Base-by-base conservation (phyloP, 2,888 invertebrate genomes). In the Thyatira batis region DNA sequence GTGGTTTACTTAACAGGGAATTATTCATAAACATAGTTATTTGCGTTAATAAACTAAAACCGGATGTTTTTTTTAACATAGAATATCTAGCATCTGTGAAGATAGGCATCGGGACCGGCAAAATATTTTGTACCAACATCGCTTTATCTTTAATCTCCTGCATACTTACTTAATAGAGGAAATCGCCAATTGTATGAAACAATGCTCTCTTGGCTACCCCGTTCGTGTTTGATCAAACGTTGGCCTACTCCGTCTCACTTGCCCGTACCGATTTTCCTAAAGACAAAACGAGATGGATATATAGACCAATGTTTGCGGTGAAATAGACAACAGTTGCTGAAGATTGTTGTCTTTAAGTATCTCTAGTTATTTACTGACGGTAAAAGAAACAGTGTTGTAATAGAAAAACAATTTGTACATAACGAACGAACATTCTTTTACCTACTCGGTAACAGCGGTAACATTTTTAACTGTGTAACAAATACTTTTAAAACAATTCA, bases 101-200 rank as follows among this genome's bases (percentile, higher is more conserved):
- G 77, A 78, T 78, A 69, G n/a, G 17, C 45, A 78, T 79, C 77
- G 58, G 54, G 51, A 69, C 78, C 82, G 81, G 85, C 88, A 87
- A 84, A 89, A 85, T 88, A 83, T 89, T 89, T 87, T 83, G 87
- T 83, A 77, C 66, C 70, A 80, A 78, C 77, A 78, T 65, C 55
- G 55, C 69, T 75, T 78, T 85, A 89, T 89, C 89, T 80, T 39
- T 53, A 66, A 87, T 89, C 88, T 80, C 69, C 63, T 72, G 80
- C 77, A 77, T 80, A 79, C 80, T 80, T 80, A 75, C 73, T 79
- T 82, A 84, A 83, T 83, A 81, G 81, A 87, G 89, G 89, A 89
- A 89, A 88, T 86, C 82, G 82, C 83, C 88, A 85, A 88, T 89
- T 87, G 86, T 79, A 65, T 68, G 67, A 78, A 82, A 84, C 82